These are phyloP conservation scores for Musca domestica DNA, from an alignment of 1,140 invertebrate species.

Conservation along the genomic window DNA sequence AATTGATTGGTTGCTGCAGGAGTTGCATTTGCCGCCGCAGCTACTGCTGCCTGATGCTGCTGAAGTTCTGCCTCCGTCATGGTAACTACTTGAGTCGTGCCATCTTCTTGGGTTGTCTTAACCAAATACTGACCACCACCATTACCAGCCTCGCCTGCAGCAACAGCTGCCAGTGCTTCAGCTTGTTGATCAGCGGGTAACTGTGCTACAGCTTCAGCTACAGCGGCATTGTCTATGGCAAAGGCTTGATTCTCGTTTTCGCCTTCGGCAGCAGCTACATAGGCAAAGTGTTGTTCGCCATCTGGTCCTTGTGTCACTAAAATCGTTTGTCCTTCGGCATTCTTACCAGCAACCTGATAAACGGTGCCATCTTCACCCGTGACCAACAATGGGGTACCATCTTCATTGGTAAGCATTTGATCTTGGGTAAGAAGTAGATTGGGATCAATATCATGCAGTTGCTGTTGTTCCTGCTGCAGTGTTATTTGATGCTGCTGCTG, in stretches of 20 bases:
- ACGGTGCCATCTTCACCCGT: conserved; percentile 64
- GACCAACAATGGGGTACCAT: conserved; percentile 61
- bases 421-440: conserved; percentile 40
- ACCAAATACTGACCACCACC: conserved; percentile 57
- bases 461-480: conserved; percentile 43
- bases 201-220: conserved; percentile 58
- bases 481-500: conserved; percentile 26
- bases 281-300: conserved; percentile 69
- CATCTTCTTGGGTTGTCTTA: conserved; percentile 57
- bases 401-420: conserved; percentile 51
- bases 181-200: conserved; percentile 38
- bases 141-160: conserved; percentile 56
- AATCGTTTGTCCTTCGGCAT: conserved; percentile 72
- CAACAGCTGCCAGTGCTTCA: conserved; percentile 49
- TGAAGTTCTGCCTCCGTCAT: conserved; percentile 43
- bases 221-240: conserved; percentile 63
- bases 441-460: conserved; percentile 42
- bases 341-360: conserved; percentile 69
- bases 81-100: conserved; percentile 37
- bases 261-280: conserved; percentile 65
- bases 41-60: conserved; percentile 54
- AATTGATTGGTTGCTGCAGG: conserved; percentile 38
- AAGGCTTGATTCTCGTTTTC: conserved; percentile 61
- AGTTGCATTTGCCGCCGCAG: conserved; percentile 14
- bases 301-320: conserved; percentile 67